Conservation (phyloP, 2,113 vertebrate species). For the Phainopepla nitens region DNA sequence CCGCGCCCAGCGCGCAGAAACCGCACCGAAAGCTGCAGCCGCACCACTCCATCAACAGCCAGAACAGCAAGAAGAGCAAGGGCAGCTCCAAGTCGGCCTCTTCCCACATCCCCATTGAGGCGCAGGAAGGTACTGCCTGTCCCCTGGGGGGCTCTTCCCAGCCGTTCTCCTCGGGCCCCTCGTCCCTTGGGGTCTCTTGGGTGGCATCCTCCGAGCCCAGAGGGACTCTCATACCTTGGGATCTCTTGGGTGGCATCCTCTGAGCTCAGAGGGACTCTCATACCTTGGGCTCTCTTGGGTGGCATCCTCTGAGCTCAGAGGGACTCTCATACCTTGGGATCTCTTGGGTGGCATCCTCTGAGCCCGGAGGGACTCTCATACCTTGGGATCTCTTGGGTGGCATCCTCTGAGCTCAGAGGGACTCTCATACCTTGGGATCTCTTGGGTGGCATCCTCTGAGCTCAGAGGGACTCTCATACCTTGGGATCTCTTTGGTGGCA, state of each 20-base stretch:
- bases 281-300: too few species aligned
- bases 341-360: too few species aligned
- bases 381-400: too few species aligned
- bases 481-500: too few species aligned
- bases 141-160: too few species aligned
- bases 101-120: conserved; percentile 90
- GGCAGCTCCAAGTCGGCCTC: conserved; percentile 85
- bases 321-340: background rate
- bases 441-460: too few species aligned
- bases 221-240: rapidly evolving
- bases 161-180: rapidly evolving
- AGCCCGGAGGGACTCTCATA: rapidly evolving
- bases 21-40: conserved; percentile 82
- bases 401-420: rapidly evolving
- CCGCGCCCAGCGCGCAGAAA: conserved; percentile 69
- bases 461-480: too few species aligned
- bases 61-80: conserved; percentile 91
- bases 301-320: rapidly evolving
- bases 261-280: rapidly evolving
- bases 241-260: background rate
- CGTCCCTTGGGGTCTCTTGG: background rate
- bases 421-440: background rate
- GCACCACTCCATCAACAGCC: conserved; percentile 89
- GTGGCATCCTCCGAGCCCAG: background rate
- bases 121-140: conserved; percentile 80